Base-by-base conservation (phyloP, 2,113 vertebrate genomes). In the Planiliza haematocheilus region DNA sequence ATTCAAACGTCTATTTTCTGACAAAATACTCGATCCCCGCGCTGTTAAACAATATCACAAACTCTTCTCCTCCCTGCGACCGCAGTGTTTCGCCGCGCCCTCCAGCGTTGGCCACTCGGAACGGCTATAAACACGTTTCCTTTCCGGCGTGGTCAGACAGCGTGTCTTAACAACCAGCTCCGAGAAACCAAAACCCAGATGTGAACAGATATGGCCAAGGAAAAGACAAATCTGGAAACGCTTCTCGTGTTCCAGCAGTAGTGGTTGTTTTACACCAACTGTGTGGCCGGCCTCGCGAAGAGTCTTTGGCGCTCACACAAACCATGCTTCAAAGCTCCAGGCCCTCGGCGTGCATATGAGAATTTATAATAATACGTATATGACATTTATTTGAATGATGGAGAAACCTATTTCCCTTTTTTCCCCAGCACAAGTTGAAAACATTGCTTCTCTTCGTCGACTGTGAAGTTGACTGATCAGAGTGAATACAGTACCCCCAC, bases 401-500 rank as follows among this genome's bases (percentile, higher is more conserved):
- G 18, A 56, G 21, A 70, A 67, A 69, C 37, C 0, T 20, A 58
- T 78, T 37, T 16, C 20, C 7, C n/a, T n/a, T n/a, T 75, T 48
- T 21, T 20, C 50, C 42, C 12, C 10, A 64, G 36, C 38, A 36
- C 20, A 57, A 53, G 20, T 21, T 30, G 34, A 64, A 39, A 42
- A 14, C 48, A 34, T 12, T 12, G 12, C 37, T 69, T 65, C 57
- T 16, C 13, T n/a, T 60, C 41, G 50, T 66, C 10, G 55, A 61
- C 48, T 53, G 41, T 2, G 8, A 60, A 68, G 52, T 57, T 55
- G n/a, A 39, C 61, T 51, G 18, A 60, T 70, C 16, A 12, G 16
- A 36, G 46, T 42, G 70, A 78, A 70, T 21, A 38, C 16, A 17
- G 45, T 83, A 85, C 86, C 81, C 79, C 67, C 50, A 77, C 18